phyloP scores from a whole-genome alignment of 2,888 invertebrate species.

The Sepioteuthis lessoniana region DNA sequence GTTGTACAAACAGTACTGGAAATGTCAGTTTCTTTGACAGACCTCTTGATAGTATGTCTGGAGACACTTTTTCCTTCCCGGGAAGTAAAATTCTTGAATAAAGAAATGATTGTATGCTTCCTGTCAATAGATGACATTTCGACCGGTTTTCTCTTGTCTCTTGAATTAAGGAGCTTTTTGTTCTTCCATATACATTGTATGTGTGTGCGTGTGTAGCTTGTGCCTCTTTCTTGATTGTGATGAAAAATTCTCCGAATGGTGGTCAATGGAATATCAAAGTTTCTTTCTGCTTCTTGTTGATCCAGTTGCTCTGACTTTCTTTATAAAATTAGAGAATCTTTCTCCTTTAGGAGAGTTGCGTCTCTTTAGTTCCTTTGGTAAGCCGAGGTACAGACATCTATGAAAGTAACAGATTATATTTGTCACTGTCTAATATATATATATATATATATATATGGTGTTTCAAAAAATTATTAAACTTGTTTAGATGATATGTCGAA shows the following conservation, averaged over 20 bases:
- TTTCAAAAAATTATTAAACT: no score
- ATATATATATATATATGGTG: no score
- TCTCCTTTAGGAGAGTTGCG: neutral
- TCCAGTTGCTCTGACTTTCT: neutral
- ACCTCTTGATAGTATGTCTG: conserved; percentile 1
- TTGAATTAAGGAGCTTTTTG: neutral
- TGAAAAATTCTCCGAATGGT: neutral
- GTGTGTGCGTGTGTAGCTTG: no score
- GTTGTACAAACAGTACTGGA: neutral
- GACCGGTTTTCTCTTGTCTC: neutral
- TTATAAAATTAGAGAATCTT: neutral
- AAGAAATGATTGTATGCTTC: neutral
- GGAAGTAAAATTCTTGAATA: conserved; percentile 35
- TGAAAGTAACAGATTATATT: no score
- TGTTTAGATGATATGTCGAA: no score
- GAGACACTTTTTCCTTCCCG: neutral
- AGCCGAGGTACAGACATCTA: no score
- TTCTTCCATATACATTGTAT: neutral
- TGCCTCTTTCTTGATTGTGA: neutral
- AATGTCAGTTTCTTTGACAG: neutral
- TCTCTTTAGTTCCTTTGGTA: neutral
- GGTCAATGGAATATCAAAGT: neutral
- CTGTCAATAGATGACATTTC: neutral
- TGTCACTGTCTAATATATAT: no score
- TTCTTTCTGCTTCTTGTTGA: neutral